phyloP scores from a whole-genome alignment of 2,113 vertebrate species.

The Phylloscopus trochiloides region DNA sequence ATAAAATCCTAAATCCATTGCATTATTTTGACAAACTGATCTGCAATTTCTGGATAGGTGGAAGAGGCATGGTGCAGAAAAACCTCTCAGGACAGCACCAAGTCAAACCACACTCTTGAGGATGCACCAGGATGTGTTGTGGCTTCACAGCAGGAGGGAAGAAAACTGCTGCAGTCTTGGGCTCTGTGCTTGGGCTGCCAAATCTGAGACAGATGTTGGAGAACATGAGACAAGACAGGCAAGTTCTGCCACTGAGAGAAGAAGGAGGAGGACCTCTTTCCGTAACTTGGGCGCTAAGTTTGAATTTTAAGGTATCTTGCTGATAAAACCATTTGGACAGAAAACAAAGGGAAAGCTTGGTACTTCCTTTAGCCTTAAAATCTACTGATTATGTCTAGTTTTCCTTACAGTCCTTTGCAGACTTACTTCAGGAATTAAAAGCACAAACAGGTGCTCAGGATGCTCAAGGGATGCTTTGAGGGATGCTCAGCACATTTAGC shows the following conservation, averaged over 20 bases:
- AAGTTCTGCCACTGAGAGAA: neutral
- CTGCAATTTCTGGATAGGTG: neutral
- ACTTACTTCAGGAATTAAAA: neutral
- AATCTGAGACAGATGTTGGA: neutral
- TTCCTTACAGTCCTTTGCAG: neutral
- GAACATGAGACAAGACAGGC: neutral
- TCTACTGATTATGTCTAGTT: neutral
- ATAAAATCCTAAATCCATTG: neutral
- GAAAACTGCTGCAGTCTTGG: neutral
- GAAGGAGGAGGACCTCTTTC: neutral
- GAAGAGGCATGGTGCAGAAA: neutral
- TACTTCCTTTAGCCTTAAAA: neutral
- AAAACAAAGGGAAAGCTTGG: neutral
- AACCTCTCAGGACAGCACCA: neutral
- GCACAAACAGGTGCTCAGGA: neutral
- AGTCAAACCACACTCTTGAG: accelerated
- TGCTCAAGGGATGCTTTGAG: neutral
- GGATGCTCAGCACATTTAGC: neutral
- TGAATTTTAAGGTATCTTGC: neutral
- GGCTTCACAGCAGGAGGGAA: neutral
- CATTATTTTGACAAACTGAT: neutral
- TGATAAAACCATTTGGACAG: neutral
- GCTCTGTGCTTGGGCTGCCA: neutral
- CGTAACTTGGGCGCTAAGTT: neutral
- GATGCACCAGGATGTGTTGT: neutral